Evolutionary conservation across 1,140 invertebrate genomes (phyloP), one percentile per base, ranked within the genome.

Genomic region (Bombus cullumanus): DNA sequence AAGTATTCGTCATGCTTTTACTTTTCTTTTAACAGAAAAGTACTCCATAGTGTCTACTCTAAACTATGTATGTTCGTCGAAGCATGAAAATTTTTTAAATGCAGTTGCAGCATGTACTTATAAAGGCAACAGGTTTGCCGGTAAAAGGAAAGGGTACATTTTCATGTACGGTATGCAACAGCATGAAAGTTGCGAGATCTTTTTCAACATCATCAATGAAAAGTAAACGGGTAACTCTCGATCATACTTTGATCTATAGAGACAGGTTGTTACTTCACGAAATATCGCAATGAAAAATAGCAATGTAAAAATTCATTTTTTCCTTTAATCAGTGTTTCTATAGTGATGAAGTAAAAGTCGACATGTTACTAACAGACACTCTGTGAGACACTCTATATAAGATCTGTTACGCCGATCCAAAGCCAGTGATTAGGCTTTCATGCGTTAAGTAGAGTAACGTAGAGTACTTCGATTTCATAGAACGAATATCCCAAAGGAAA

Each of bases 281-380:
- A 59, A 62, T 62, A 59, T 10, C 25, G 57, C 9, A 59, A 59
- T 59, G 47, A 59, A 28, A 12, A 28, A 28, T 41, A 13, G 34
- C n/a, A 31, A 64, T 53, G 39, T 31, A 34, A 72, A 85, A 77
- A 43, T 78, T 59, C 66, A 80, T 80, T 80, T 86, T 82, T 81
- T 8, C 47, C 47, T 53, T 53, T 53, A 53, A 53, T 53, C 18
- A 2, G 8, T 8, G 47, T 22, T 53, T 31, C 62, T 43, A 18
- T 28, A 57, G 2, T 12, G 25, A 72, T 62, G 15, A 37, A 64
- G 66, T 37, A 53, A 83, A 28, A 64, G 72, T 73, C 43, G 59
- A 53, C n/a, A 28, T 15, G 12, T 22, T 39, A 34, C 18, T 57
- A 62, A 31, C 12, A 47, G 31, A n/a, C 18, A 18, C 18, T 28